Evolutionary conservation across 2,797 vertebrate genomes (phyloP).

Genomic region (Garrulus glandarius): DNA sequence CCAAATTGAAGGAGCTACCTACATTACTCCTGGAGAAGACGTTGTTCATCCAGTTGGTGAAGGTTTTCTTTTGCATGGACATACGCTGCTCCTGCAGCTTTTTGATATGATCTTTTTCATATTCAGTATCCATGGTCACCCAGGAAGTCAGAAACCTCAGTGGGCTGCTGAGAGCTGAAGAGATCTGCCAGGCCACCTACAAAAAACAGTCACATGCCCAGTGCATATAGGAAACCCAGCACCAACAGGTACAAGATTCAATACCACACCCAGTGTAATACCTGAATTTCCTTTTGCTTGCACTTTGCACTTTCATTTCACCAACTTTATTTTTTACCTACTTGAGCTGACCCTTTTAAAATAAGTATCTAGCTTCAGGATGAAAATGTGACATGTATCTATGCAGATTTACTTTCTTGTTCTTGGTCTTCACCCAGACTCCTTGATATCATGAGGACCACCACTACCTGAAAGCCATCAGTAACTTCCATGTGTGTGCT

Average conservation of each 20-base stretch:
- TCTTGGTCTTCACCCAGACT: background rate
- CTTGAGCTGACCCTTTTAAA: background rate
- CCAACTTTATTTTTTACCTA: background rate
- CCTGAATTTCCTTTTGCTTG: background rate
- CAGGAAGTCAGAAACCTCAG: background rate
- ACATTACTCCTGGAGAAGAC: conserved; percentile 81
- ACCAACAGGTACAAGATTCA: background rate
- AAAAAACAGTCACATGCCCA: background rate
- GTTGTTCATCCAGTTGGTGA: conserved; percentile 93
- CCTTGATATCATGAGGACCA: background rate
- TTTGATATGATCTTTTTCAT: conserved; percentile 80
- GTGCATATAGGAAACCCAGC: background rate
- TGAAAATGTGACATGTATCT: background rate
- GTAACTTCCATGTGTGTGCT: background rate
- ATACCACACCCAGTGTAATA: background rate
- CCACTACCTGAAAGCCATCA: background rate
- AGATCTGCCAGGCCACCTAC: background rate
- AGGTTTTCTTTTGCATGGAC: conserved; percentile 90
- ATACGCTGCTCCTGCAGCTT: conserved; percentile 88
- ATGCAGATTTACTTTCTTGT: background rate
- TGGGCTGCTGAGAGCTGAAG: background rate
- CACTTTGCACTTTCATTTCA: background rate
- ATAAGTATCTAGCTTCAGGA: background rate
- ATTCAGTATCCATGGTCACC: conserved; percentile 75
- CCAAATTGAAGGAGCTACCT: background rate